These are phyloP conservation scores for Xiphophorus maculatus DNA, from an alignment of 2,113 vertebrate species.

Conservation along the genomic window DNA sequence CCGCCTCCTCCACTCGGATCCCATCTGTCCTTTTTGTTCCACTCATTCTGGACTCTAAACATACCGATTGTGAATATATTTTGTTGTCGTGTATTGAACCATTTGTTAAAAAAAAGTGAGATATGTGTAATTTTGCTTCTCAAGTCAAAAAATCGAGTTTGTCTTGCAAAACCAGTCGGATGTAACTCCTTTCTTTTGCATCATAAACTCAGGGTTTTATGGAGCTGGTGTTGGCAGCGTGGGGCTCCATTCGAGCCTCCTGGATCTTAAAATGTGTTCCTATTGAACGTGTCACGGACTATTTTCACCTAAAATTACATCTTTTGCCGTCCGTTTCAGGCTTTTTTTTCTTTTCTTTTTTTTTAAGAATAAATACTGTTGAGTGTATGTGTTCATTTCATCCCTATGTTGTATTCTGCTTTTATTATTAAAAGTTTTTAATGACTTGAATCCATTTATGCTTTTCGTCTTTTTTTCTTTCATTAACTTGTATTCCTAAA, in stretches of 20 bases:
- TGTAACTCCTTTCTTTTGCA: conserved; percentile 63
- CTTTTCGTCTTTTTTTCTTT: conserved; percentile 18
- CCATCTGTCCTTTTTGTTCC: conserved; percentile 63
- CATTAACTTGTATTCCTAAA: background rate
- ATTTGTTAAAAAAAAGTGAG: conserved; percentile 52
- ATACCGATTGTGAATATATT: conserved; percentile 64
- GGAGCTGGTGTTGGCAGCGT: conserved; percentile 59
- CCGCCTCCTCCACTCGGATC: conserved; percentile 39
- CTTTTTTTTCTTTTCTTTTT: conserved; percentile 43
- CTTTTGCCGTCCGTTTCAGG: conserved; percentile 55
- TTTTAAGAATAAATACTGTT: conserved; percentile 50
- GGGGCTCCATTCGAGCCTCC: conserved; percentile 62
- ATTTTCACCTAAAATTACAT: conserved; percentile 32
- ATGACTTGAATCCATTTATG: conserved; percentile 69
- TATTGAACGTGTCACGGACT: conserved; percentile 40
- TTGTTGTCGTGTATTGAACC: conserved; percentile 55
- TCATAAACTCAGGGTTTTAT: conserved; percentile 77
- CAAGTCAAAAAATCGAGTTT: conserved; percentile 35
- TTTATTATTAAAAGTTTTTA: conserved; percentile 79
- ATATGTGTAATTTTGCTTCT: conserved; percentile 59
- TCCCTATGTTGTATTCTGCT: conserved; percentile 70
- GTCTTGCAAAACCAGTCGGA: conserved; percentile 60
- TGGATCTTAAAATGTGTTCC: conserved; percentile 56
- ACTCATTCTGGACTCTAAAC: conserved; percentile 69
- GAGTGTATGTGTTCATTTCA: conserved; percentile 67